Conservation (phyloP, 2,113 vertebrate genomes). For the Anolis sagrei region DNA sequence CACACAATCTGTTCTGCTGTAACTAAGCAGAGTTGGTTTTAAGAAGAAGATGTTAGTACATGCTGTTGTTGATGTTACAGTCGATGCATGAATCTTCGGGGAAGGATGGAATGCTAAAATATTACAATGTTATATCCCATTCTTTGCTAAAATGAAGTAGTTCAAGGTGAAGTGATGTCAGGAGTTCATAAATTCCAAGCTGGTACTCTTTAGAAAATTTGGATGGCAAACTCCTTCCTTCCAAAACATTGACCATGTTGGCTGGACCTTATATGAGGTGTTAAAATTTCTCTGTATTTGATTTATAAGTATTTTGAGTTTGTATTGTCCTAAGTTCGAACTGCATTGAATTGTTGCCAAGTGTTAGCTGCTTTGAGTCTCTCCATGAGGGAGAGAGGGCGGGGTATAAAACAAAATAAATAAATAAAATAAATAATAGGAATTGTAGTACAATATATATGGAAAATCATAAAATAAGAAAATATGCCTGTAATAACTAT, state of each 20-base stretch:
- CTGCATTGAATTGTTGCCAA: too few relatives aligned
- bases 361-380: too few relatives aligned
- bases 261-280: neutral
- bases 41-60: constrained; percentile 85
- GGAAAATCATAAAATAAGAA: too few relatives aligned
- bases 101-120: constrained; percentile 57
- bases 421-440: too few relatives aligned
- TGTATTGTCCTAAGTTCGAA: too few relatives aligned
- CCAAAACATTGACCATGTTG: neutral
- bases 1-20: constrained; percentile 87
- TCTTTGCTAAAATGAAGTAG: neutral
- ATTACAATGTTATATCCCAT: neutral
- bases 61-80: constrained; percentile 79
- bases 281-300: too few relatives aligned
- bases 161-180: neutral
- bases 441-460: too few relatives aligned
- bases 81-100: constrained; percentile 73
- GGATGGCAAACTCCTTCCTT: neutral
- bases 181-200: too few relatives aligned
- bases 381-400: too few relatives aligned
- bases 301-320: too few relatives aligned
- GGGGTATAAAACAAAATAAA: too few relatives aligned
- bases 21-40: constrained; percentile 83
- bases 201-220: too few relatives aligned
- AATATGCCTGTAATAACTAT: neutral